Base-by-base conservation (phyloP, 2,888 invertebrate species). In the Torymus tubicola region DNA sequence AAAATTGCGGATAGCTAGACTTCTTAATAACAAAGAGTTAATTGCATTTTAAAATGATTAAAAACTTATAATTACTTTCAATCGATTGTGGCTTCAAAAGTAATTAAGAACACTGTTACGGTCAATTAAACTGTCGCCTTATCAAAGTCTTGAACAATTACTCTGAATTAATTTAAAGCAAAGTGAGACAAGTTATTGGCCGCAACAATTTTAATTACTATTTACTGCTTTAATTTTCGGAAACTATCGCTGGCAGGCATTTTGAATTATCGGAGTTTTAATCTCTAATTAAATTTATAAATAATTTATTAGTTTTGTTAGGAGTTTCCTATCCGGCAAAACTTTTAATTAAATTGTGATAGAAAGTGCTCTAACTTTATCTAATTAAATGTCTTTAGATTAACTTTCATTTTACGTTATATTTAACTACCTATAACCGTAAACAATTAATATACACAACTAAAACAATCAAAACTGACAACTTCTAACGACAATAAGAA, bases 81-180 rank as follows among this genome's bases (percentile, higher is more conserved):
- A 63, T 31, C 42, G 16, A 55, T 73, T 73, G 61, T 18, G 53
- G 63, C 55, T 73, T 64, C 55, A 24, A 24, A 55, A 73, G 58
- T 60, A 60, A 42, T 67, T 57, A 55, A 68, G 69, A 78, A 57
- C 57, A 53, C 58, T 65, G n/a, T 31, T 50, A 72, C 50, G 60
- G 64, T 69, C 64, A 63, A 72, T 69, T 63, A 60, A 65, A 61
- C 58, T 60, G 60, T 42, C 42, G 60, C 58, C 18, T 60, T 60
- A 18, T 61, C 18, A 60, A 60, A 61, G 52, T 53, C 67, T 13
- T 21, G 52, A 67, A 67, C 21, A 52, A 67, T 52, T 53, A 67
- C 53, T 67, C 50, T 53, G 53, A 52, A 67, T 50, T 53, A 42
- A 42, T 42, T 18, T 10, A 52, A 52, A 2, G 50, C 16, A 67